A percentile compares a stretch with the other conserved stretches of the same genome.
Evolutionary conservation across 2,797 vertebrate genomes (phyloP).

Genomic region (Odontamblyopus rebecca): DNA sequence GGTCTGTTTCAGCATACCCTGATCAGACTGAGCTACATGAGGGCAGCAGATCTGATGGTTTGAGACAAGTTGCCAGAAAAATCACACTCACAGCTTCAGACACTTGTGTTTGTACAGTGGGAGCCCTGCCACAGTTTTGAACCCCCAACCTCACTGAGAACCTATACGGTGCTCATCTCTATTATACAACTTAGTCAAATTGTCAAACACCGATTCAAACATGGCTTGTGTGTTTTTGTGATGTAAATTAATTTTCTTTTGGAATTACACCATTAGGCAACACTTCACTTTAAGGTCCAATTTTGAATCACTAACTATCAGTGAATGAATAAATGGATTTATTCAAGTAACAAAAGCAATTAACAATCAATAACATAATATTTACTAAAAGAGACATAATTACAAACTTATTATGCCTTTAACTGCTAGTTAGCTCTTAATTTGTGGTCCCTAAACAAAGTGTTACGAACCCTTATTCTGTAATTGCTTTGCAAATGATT

Average conservation of each 20-base stretch:
- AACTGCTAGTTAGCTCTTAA: too few relatives aligned
- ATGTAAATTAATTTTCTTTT: too few relatives aligned
- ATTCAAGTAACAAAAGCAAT: too few relatives aligned
- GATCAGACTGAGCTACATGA: neutral
- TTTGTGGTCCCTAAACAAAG: too few relatives aligned
- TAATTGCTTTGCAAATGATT: neutral
- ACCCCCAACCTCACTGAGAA: neutral
- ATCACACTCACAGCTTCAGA: neutral
- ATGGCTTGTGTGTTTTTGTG: too few relatives aligned
- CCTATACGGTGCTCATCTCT: neutral
- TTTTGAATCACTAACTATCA: too few relatives aligned
- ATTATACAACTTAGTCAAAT: neutral
- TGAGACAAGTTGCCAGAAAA: neutral
- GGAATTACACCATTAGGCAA: too few relatives aligned
- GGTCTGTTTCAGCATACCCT: neutral
- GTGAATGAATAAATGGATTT: too few relatives aligned
- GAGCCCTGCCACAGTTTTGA: neutral
- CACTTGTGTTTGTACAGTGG: neutral
- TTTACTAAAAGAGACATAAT: too few relatives aligned
- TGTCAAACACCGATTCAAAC: neutral
- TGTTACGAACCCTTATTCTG: neutral
- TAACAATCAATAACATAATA: too few relatives aligned
- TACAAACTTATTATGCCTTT: too few relatives aligned
- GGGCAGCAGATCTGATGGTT: neutral
- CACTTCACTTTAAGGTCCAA: too few relatives aligned